These are phyloP conservation scores for Peromyscus aztecus DNA, from an alignment of 2,797 vertebrate species.

Conservation along the genomic window DNA sequence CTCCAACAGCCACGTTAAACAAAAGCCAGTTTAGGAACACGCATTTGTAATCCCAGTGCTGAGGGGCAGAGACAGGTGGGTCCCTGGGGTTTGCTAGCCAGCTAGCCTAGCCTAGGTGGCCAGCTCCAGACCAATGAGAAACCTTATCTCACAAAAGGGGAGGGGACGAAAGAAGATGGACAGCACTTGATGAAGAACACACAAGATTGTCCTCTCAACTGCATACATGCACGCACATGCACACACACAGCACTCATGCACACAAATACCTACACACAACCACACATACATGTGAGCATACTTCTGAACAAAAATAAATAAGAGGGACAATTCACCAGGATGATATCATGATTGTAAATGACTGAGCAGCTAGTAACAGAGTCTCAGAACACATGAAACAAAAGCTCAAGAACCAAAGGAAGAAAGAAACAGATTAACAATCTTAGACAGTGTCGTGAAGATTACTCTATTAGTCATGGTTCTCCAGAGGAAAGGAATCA, in stretches of 20 bases:
- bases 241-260: not conserved
- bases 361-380: not conserved
- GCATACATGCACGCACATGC: accelerated
- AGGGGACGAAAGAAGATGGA: not conserved
- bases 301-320: not conserved
- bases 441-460: not conserved
- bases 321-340: not conserved
- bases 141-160: not conserved
- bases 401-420: not conserved
- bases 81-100: not conserved
- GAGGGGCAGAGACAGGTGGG: not conserved
- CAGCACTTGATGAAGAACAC: not conserved
- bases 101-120: not conserved
- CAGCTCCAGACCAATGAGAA: not conserved
- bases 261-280: not conserved
- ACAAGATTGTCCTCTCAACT: not conserved
- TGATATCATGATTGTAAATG: not conserved
- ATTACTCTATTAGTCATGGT: not conserved
- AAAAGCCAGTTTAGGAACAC: not conserved
- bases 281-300: not conserved
- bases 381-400: not conserved
- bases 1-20: not conserved
- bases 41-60: not conserved
- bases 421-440: not conserved
- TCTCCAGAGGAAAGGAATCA: not conserved